These are phyloP conservation scores for Zaprionus gabonicus DNA, from an alignment of 1,140 invertebrate genomes.

Conservation along the genomic window DNA sequence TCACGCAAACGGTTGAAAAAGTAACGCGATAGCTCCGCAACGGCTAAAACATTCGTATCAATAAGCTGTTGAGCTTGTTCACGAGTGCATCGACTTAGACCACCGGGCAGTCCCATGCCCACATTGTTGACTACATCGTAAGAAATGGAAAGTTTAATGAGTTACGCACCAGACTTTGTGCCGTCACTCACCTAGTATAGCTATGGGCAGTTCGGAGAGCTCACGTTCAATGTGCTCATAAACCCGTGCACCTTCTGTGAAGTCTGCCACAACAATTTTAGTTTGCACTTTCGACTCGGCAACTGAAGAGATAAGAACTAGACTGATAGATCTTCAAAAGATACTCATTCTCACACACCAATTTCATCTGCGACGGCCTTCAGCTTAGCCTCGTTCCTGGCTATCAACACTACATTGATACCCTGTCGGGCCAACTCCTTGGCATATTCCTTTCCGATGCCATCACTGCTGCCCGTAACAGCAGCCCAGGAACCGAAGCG, in stretches of 20 bases:
- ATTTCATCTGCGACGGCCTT: conserved; percentile 91
- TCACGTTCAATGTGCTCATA: conserved; percentile 89
- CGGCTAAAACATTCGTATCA: conserved; percentile 93
- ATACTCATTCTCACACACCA: conserved; percentile 83
- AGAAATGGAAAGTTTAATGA: neutral
- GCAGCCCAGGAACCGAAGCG: conserved; percentile 83
- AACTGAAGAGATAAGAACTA: conserved; percentile 20
- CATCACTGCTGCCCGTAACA: conserved; percentile 97
- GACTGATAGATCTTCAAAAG: neutral
- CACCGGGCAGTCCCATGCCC: conserved; percentile 91
- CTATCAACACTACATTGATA: conserved; percentile 93
- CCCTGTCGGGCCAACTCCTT: conserved; percentile 91
- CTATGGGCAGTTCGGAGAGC: conserved; percentile 89
- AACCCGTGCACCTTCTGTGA: conserved; percentile 89
- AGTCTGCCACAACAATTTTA: conserved; percentile 91
- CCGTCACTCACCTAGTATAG: conserved; percentile 90
- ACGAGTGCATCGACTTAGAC: conserved; percentile 89
- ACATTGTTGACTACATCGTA: conserved; percentile 94
- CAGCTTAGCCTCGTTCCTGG: conserved; percentile 91
- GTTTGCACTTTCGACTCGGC: conserved; percentile 87
- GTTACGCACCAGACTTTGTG: neutral
- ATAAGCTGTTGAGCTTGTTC: conserved; percentile 92
- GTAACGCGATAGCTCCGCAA: conserved; percentile 92
- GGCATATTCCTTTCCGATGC: conserved; percentile 96
- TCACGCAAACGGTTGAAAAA: conserved; percentile 91